Percentiles rank a stretch among this genome's conserved stretches.
phyloP scores from a whole-genome alignment of 2,888 invertebrate genomes.

The Euproctis similis region DNA sequence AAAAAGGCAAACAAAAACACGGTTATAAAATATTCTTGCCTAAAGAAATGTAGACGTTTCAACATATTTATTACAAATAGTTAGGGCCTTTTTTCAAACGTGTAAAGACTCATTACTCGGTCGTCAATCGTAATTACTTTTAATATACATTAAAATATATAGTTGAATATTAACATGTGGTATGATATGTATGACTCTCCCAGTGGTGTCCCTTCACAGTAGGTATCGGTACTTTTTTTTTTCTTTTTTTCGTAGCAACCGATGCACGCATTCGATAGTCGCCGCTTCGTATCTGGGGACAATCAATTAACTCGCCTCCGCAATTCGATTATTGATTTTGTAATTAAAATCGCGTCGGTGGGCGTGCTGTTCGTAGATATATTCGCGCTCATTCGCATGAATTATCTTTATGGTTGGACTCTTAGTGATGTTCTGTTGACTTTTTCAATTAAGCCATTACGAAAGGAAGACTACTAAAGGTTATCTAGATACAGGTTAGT shows the following conservation, averaged over 20 bases:
- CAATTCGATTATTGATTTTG: constrained; percentile 71
- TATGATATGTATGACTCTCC: constrained; percentile 13
- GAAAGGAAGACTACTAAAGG: constrained; percentile 21
- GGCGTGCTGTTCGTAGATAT: constrained; percentile 46
- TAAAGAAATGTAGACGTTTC: constrained; percentile 1
- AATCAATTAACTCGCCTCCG: constrained; percentile 56
- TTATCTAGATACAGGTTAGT: constrained; percentile 16
- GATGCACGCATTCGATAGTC: constrained; percentile 58
- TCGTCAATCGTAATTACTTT: constrained; percentile 13
- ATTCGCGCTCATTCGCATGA: constrained; percentile 28
- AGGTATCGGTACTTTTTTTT: constrained; percentile 14
- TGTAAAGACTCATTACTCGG: constrained; percentile 1
- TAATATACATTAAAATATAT: constrained; percentile 12
- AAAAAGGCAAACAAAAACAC: too few species aligned
- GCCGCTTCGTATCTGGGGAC: constrained; percentile 49
- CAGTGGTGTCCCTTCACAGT: constrained; percentile 10
- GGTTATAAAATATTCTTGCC: neutral
- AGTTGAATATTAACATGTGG: constrained; percentile 9
- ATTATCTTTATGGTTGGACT: constrained; percentile 38
- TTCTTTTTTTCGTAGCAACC: constrained; percentile 18
- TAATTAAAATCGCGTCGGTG: constrained; percentile 66
- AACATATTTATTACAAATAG: constrained; percentile 2
- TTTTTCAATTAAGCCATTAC: constrained; percentile 47
- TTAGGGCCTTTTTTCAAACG: neutral
- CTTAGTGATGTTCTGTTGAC: constrained; percentile 42